These are phyloP conservation scores for Oplegnathus fasciatus DNA, from an alignment of 2,113 vertebrate genomes.

Conservation along the genomic window DNA sequence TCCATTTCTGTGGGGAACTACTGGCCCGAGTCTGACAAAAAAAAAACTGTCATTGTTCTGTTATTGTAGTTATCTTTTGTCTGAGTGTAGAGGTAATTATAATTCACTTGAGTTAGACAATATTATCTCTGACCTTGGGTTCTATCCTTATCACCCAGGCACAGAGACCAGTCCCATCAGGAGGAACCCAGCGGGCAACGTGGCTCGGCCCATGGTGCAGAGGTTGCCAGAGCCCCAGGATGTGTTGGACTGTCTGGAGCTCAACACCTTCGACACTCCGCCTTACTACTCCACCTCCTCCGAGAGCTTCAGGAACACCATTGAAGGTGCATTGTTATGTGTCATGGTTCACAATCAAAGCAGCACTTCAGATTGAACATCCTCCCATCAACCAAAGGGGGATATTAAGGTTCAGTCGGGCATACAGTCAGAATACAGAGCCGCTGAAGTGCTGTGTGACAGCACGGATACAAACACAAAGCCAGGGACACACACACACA, in stretches of 20 bases:
- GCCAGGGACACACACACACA: constrained; percentile 12
- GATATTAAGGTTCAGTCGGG: constrained; percentile 3
- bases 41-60: too few species aligned
- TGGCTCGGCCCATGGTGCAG: constrained; percentile 93
- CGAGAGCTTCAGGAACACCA: constrained; percentile 95
- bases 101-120: background rate
- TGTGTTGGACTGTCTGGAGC: constrained; percentile 91
- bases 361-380: constrained; percentile 17
- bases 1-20: constrained; percentile 33
- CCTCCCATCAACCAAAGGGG: constrained; percentile 82
- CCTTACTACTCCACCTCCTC: constrained; percentile 97
- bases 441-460: constrained; percentile 34
- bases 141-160: constrained; percentile 72
- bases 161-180: constrained; percentile 91
- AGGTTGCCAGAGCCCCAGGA: constrained; percentile 92
- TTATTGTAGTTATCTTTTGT: background rate
- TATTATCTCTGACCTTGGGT: background rate
- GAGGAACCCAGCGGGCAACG: constrained; percentile 94
- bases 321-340: constrained; percentile 87
- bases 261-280: constrained; percentile 94
- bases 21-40: constrained; percentile 15
- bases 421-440: constrained; percentile 33
- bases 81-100: constrained; percentile 2
- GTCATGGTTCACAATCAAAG: background rate
- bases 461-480: background rate